These are phyloP conservation scores for Tyrannus savana DNA, from an alignment of 2,113 vertebrate genomes.

Conservation along the genomic window DNA sequence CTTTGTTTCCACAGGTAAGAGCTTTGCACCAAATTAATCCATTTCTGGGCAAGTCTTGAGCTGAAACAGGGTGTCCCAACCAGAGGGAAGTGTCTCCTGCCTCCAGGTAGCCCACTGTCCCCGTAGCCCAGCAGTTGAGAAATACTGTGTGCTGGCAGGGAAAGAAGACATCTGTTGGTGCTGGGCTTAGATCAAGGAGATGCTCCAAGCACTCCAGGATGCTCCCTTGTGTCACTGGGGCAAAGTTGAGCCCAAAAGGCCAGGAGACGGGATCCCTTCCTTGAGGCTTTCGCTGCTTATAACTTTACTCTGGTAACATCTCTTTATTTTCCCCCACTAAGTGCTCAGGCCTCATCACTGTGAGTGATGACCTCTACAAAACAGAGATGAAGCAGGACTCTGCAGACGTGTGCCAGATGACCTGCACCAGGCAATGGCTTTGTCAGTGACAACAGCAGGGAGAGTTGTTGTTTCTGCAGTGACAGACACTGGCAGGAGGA, in stretches of 20 bases:
- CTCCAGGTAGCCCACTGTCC: neutral
- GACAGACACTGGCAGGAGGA: neutral
- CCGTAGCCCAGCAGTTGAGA: neutral
- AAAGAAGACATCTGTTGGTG: fast-evolving
- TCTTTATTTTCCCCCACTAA: neutral
- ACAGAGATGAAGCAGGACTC: fast-evolving
- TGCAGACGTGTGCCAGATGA: neutral
- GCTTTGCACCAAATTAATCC: neutral
- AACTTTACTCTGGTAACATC: neutral
- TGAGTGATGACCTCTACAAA: fast-evolving
- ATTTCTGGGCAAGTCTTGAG: neutral
- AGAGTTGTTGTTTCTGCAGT: neutral
- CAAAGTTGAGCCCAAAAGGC: neutral
- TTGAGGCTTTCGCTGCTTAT: neutral
- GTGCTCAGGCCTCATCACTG: neutral
- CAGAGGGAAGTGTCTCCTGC: neutral
- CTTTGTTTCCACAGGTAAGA: neutral
- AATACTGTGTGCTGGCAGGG: neutral
- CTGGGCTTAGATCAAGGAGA: neutral
- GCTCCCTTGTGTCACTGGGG: neutral
- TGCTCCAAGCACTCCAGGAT: fast-evolving
- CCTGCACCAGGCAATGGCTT: neutral
- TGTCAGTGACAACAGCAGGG: neutral
- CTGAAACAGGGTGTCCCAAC: fast-evolving
- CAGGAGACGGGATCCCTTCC: neutral